phyloP scores from a whole-genome alignment of 2,888 invertebrate genomes.

The Caenorhabditis auriculariae region DNA sequence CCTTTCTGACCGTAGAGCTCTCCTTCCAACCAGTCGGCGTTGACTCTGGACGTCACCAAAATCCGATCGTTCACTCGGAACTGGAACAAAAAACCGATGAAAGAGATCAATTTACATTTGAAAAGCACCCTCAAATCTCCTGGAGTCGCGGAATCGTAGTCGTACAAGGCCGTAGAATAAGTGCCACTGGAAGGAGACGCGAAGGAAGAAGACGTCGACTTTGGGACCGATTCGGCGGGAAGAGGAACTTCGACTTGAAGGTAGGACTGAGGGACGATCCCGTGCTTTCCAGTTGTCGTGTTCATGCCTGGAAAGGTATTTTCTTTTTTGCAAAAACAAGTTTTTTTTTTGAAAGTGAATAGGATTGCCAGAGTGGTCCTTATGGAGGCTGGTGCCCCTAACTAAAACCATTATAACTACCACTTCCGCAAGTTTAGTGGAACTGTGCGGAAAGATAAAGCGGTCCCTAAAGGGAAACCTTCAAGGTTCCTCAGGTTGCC shows the following conservation, averaged over 20 bases:
- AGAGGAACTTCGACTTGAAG: constrained; percentile 50
- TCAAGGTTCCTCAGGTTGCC: too few relatives aligned
- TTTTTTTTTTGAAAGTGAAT: too few relatives aligned
- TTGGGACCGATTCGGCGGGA: not conserved
- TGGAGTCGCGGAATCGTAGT: constrained; percentile 45
- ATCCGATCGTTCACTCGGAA: constrained; percentile 46
- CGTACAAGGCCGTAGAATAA: constrained; percentile 49
- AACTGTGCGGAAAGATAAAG: too few relatives aligned
- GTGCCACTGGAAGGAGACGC: not conserved
- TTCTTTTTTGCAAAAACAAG: too few relatives aligned
- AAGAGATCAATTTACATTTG: not conserved
- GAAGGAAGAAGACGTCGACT: constrained; percentile 7
- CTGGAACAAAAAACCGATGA: constrained; percentile 28
- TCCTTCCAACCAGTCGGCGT: constrained; percentile 56
- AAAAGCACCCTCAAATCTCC: constrained; percentile 53
- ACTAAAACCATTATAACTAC: too few relatives aligned
- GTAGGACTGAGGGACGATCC: constrained; percentile 54
- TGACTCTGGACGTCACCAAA: constrained; percentile 38
- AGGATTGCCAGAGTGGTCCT: too few relatives aligned
- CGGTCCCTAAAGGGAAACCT: too few relatives aligned
- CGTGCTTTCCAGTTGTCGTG: constrained; percentile 28
- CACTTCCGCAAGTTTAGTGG: too few relatives aligned
- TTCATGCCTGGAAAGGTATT: constrained; percentile 36
- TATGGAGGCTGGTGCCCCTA: too few relatives aligned
- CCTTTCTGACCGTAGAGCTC: constrained; percentile 40